phyloP scores from a whole-genome alignment of 2,113 vertebrate species.

The Epinephelus cyanopodus region DNA sequence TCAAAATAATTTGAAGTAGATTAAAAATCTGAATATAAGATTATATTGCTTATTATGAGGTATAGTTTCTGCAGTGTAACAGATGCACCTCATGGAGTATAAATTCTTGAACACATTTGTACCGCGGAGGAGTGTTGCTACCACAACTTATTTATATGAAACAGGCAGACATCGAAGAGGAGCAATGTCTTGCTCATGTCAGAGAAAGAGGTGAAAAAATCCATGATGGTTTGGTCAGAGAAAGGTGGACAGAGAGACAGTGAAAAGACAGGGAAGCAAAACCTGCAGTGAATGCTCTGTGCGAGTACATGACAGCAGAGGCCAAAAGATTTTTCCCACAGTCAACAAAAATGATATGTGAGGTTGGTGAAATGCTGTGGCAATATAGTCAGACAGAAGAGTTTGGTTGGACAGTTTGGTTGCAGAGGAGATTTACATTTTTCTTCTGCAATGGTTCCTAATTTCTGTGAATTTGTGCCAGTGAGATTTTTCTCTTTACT shows the following conservation, averaged over 20 bases:
- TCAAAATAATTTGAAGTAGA: not conserved
- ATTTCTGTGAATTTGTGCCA: not conserved
- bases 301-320: not conserved
- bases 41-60: too few relatives aligned
- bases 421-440: not conserved
- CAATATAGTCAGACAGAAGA: not conserved
- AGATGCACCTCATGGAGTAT: not conserved
- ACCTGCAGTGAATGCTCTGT: not conserved
- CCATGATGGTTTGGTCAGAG: not conserved
- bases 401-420: not conserved
- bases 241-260: not conserved
- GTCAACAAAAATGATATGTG: slow-evolving; percentile 1
- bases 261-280: not conserved
- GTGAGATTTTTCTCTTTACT: not conserved
- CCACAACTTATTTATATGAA: not conserved
- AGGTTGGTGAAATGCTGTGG: not conserved
- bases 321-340: not conserved
- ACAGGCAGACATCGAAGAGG: not conserved
- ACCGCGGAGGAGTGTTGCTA: not conserved
- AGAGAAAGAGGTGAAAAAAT: not conserved
- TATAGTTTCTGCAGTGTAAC: too few relatives aligned
- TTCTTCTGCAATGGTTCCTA: not conserved
- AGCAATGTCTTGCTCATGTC: not conserved
- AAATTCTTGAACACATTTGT: not conserved
- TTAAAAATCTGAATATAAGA: not conserved